Conservation (phyloP, 1,140 invertebrate species). For the Whitmania pigra region DNA sequence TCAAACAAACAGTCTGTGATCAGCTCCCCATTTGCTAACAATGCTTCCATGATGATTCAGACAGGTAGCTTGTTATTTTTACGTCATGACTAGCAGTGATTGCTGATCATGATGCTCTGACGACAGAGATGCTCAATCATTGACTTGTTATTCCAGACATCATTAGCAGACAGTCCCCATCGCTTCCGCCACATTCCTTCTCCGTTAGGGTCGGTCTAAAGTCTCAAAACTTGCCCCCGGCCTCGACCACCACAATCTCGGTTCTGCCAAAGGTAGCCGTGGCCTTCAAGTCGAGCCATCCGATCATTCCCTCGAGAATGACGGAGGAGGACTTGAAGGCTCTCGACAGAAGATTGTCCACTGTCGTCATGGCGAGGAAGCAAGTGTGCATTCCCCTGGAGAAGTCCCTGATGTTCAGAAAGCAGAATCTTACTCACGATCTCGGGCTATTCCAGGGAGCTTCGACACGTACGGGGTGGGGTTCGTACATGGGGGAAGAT, state of each 20-base stretch:
- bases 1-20: not conserved
- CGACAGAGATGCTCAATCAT: too few relatives aligned
- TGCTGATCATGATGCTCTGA: too few relatives aligned
- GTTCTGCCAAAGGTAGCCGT: not conserved
- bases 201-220: too few relatives aligned
- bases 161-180: too few relatives aligned
- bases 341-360: not conserved
- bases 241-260: not conserved
- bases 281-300: not conserved
- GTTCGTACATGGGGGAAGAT: slow-evolving; percentile 35
- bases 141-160: too few relatives aligned
- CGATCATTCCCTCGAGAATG: not conserved
- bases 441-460: slow-evolving; percentile 52
- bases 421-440: slow-evolving; percentile 51
- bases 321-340: not conserved
- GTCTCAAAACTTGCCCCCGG: too few relatives aligned
- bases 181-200: too few relatives aligned
- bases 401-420: slow-evolving; percentile 34
- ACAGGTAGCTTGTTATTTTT: too few relatives aligned
- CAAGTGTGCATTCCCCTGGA: slow-evolving; percentile 25
- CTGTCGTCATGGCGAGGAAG: not conserved
- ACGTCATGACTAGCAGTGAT: too few relatives aligned
- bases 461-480: slow-evolving; percentile 62
- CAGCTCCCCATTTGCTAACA: not conserved
- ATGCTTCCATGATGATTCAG: too few relatives aligned